Base-by-base conservation (phyloP, 2,113 vertebrate genomes). In the Physeter macrocephalus region DNA sequence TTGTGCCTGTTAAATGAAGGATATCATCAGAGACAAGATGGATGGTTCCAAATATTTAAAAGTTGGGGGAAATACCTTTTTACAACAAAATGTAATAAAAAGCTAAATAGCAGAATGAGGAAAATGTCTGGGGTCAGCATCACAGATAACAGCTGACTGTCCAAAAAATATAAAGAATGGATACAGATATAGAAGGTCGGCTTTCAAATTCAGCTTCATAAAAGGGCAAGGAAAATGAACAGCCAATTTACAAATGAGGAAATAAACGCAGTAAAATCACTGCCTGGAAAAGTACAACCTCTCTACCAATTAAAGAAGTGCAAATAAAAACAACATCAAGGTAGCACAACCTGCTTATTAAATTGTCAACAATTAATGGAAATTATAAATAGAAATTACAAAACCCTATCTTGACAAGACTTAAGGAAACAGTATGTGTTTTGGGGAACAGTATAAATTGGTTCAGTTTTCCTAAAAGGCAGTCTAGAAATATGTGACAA, bases 31-130 rank as follows among this genome's bases (percentile, higher is more conserved):
- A 96, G 74, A 96, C 87, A 96, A 97, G 87, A 96, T 96, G 74
- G 87, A 96, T 97, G 57, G 14, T 57, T 92, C 92, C 69, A 97
- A 94, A 97, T 96, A 95, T 66, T 90, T 86, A 74, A 93, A 95
- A 78, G 46, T 54, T 75, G 27, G 18, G 8, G 1, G 18, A 52
- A 10, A 52, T 72, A 54, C 2, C 17, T 75, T 87, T 84, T 31
- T 74, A 83, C 17, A 88, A 71, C 57, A 96, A 94, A 94, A 97
- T 87, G 9, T 96, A 92, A 97, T 96, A 90, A 92, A 82, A 96
- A 92, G 20, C 57, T 90, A 92, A 91, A 31, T 49, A 91, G 81
- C 43, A 89, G 43, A 98, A 97, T 90, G 78, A 95, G 41, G 59
- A 57, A 83, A 95, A 80, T 92, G 67, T 74, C 92, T 89, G 62